Conservation (phyloP, 1,140 invertebrate genomes). For the Drosophila willistoni region DNA sequence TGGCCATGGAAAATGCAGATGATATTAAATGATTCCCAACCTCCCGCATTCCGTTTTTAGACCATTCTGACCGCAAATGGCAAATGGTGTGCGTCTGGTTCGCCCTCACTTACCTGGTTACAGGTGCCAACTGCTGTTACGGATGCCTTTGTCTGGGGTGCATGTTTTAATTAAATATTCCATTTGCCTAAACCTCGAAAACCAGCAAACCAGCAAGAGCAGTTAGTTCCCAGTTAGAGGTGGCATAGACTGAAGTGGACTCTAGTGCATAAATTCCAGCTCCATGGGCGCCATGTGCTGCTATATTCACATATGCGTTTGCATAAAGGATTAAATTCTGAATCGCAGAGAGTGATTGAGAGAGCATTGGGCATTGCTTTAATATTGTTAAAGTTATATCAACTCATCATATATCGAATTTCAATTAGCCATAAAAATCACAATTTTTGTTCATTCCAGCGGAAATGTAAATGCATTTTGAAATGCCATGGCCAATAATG, state of each 20-base stretch:
- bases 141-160: slow-evolving; percentile 48
- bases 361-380: slow-evolving; percentile 19
- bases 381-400: slow-evolving; percentile 29
- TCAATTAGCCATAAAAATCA: slow-evolving; percentile 68
- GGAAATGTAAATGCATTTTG: slow-evolving; percentile 55
- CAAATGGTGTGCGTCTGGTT: slow-evolving; percentile 37
- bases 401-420: slow-evolving; percentile 18
- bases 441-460: slow-evolving; percentile 30
- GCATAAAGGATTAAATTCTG: slow-evolving; percentile 56
- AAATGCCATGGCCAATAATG: slow-evolving; percentile 67
- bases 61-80: slow-evolving; percentile 56
- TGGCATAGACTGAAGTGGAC: slow-evolving; percentile 9
- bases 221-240: slow-evolving; percentile 56
- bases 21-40: slow-evolving; percentile 47
- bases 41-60: neutral
- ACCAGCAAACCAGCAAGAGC: slow-evolving; percentile 44
- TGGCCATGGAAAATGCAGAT: slow-evolving; percentile 45
- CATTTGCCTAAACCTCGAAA: slow-evolving; percentile 74
- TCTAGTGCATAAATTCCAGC: slow-evolving; percentile 34
- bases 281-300: slow-evolving; percentile 29
- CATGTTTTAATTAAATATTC: slow-evolving; percentile 82
- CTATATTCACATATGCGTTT: slow-evolving; percentile 49
- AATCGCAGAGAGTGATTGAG: slow-evolving; percentile 14
- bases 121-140: slow-evolving; percentile 13
- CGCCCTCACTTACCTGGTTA: slow-evolving; percentile 43